Percentiles rank a stretch among this genome's conserved stretches.
Evolutionary conservation across 2,888 invertebrate species (phyloP).

Genomic region (Tipula unca): DNA sequence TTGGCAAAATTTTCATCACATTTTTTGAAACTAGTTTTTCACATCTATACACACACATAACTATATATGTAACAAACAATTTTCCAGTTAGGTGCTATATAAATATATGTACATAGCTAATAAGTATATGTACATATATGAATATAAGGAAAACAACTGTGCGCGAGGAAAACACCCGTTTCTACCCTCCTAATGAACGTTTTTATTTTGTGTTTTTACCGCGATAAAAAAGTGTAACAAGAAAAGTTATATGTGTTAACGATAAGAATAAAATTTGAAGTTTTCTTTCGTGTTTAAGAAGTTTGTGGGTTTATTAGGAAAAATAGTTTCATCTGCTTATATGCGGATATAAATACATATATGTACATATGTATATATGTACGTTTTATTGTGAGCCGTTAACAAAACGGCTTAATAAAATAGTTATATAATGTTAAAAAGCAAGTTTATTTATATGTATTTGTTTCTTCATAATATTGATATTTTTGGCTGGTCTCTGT

Average conservation of each 20-base stretch:
- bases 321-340: neutral
- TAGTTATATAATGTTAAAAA: no score
- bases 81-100: neutral
- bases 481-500: no score
- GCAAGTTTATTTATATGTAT: no score
- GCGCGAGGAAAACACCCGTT: neutral
- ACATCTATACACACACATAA: neutral
- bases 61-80: neutral
- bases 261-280: neutral
- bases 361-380: neutral
- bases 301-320: neutral
- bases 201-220: neutral
- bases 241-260: conserved; percentile 8
- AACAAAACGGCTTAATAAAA: no score
- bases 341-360: neutral
- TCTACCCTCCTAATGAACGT: no score
- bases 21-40: neutral
- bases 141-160: neutral
- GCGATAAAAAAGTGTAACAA: neutral
- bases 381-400: no score
- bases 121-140: no score
- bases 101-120: neutral
- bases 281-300: neutral
- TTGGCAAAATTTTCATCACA: neutral
- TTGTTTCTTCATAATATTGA: no score